Evolutionary conservation across 2,113 vertebrate species (phyloP), one percentile per base, ranked within the genome.

Genomic region (Phylloscopus whistleri): DNA sequence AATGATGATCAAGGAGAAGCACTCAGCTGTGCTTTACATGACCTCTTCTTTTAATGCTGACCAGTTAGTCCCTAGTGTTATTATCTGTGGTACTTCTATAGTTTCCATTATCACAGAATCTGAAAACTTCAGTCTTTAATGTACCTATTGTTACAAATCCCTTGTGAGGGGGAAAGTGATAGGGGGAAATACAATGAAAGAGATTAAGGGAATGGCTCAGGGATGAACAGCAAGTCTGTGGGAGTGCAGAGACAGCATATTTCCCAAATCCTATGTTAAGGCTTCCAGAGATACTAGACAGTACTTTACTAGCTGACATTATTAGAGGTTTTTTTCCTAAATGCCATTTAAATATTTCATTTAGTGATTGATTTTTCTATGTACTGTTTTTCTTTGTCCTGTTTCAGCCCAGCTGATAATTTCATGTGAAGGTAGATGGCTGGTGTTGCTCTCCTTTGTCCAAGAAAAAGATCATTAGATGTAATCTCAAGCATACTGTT

Each of bases 1-100:
- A 94, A 82, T 89, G 76, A 87, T 87, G 73, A 87, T 89, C 80
- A 94, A 95, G 64, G 60, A 92, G 69, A 64, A 75, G 66, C 49
- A 44, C 35, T 94, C 68, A 56, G 77, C 80, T 68, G 1, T 78
- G 73, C 52, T 81, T 89, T 87, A 27, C 18, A 9, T 70, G 53
- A 31, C n/a, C 84, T 70, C 60, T 67, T 86, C 68, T 62, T 74
- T 56, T 41, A 66, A 75, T 81, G 83, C 73, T 87, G 73, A 81
- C 76, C 85, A 68, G 27, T 72, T 67, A 90, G 64, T 91, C 75
- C 44, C 56, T 44, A 7, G 60, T 75, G 51, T 88, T 81, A 13
- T 35, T 44, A 67, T 88, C 56, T 84, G 39, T 86, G 56, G 27
- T 63, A 33, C 76, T 91, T 87, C 68, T 72, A 11, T 89, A 84